Evolutionary conservation across 2,888 invertebrate genomes (phyloP).

Genomic region (Lucinisca nassula): DNA sequence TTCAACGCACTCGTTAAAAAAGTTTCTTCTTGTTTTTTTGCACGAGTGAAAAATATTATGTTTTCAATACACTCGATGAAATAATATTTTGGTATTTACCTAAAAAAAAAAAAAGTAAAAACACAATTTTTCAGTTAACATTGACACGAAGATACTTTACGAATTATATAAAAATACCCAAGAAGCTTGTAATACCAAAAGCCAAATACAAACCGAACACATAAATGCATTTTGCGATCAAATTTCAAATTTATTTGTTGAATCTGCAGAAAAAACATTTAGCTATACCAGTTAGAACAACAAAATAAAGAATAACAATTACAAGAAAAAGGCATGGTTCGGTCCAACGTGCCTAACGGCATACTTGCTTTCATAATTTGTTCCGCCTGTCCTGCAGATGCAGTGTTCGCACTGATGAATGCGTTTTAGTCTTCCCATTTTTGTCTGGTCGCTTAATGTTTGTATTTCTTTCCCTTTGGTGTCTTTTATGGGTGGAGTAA

Average conservation of each 20-base stretch:
- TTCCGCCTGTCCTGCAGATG: not conserved
- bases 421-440: too few species aligned
- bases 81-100: too few species aligned
- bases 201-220: not conserved
- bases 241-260: not conserved
- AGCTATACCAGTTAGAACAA: not conserved
- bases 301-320: not conserved
- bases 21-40: too few species aligned
- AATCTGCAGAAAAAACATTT: not conserved
- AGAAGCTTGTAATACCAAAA: not conserved
- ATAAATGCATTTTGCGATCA: not conserved
- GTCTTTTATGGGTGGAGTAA: too few species aligned
- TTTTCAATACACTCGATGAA: too few species aligned
- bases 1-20: too few species aligned
- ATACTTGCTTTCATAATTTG: not conserved
- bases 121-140: not conserved
- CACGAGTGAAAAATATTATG: too few species aligned
- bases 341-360: not conserved
- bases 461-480: too few species aligned
- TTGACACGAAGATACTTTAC: not conserved
- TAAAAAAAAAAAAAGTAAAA: too few species aligned
- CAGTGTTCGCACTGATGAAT: too few species aligned
- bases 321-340: not conserved
- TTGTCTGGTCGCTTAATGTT: too few species aligned
- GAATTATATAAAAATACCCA: not conserved